Conservation (phyloP, 2,888 invertebrate genomes). For the Orthonevra nobilis region DNA sequence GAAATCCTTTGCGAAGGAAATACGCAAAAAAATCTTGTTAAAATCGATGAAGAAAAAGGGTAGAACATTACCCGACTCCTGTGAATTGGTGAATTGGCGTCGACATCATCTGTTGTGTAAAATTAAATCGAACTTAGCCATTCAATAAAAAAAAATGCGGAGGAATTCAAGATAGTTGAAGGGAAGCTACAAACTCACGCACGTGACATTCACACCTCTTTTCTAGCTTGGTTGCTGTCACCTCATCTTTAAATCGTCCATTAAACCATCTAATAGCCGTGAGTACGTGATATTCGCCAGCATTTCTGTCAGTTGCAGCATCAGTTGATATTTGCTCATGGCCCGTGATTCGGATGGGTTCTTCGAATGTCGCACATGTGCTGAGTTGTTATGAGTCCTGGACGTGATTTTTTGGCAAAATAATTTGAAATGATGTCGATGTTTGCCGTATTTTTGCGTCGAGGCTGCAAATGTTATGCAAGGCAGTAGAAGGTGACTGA, state of each 20-base stretch:
- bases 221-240: constrained; percentile 7
- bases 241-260: constrained; percentile 58
- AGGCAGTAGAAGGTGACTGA: no score
- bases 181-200: not conserved
- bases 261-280: constrained; percentile 54
- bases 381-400: constrained; percentile 20
- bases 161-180: not conserved
- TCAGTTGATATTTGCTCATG: no score
- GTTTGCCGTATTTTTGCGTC: no score
- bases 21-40: constrained; percentile 4
- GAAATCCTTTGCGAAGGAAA: constrained; percentile 39
- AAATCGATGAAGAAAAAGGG: not conserved
- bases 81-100: constrained; percentile 47
- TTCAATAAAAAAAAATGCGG: not conserved
- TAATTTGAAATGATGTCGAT: constrained; percentile 13
- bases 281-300: constrained; percentile 49
- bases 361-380: constrained; percentile 24
- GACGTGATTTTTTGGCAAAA: constrained; percentile 55
- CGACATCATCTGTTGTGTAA: constrained; percentile 54
- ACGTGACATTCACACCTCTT: constrained; percentile 41
- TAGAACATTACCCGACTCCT: no score
- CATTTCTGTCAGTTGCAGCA: not conserved
- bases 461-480: no score
- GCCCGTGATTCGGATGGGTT: not conserved
- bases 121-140: constrained; percentile 60